Evolutionary conservation across 2,113 vertebrate species (phyloP), one percentile per base, ranked within the genome.

Genomic region (Bombycilla garrulus): DNA sequence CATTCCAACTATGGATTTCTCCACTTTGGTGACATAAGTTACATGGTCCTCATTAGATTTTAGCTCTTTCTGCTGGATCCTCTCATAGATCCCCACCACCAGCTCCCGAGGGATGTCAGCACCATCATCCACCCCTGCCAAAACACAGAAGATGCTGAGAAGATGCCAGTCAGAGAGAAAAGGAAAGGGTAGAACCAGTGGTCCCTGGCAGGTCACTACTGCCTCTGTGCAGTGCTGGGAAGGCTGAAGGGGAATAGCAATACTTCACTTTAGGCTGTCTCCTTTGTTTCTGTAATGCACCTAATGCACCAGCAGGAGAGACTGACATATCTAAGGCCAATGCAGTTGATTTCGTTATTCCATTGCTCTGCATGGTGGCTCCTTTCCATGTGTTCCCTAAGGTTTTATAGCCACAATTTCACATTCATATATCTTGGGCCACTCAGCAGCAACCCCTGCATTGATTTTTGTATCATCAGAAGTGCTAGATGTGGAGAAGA

Each of bases 21-120:
- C 99, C 98, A 99, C 99, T 47, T 99, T 99, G 95, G 99, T 99
- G 95, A 99, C 99, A 2, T 99, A 99, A 10, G 99, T 99, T 92
- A 99, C 99, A 6, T 99, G 99, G 94, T 99, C 99, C 85, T 99
- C 99, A 40, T 99, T 99, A 88, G 99, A 99, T 88, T 99, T 99
- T 13, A 99, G 98, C 94, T 99, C 99, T 86, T 99, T 98, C 97
- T 99, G 99, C 94, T 99, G 99, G 91, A 99, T 99, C 70, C 99
- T 98, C 70, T 99, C 99, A 2, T 99, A 99, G 97, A 99, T 99
- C 66, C 99, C 99, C 15, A 99, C 98, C 60, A 99, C 99, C 98
- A 99, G 98, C 69, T 99, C 99, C 81, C 99, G 98, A 64, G 99
- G 99, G 93, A 99, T 99, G 97, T 99, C 99, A 10, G 99, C 99